Percentiles rank a stretch among this genome's conserved stretches.
phyloP scores from a whole-genome alignment of 2,888 invertebrate genomes.

The Xanthorhoe spadicearia region DNA sequence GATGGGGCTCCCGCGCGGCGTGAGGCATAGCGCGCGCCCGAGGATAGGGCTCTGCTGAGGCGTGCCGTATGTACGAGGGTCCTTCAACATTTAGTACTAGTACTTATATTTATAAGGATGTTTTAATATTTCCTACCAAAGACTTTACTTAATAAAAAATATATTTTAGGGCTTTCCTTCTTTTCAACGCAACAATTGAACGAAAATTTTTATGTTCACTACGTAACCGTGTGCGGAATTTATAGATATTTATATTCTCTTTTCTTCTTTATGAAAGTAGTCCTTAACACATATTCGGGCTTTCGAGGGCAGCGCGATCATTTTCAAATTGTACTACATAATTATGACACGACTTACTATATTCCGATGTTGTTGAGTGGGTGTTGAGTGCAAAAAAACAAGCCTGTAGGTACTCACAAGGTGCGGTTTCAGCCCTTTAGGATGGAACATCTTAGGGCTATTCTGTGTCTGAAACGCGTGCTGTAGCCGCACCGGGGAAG shows the following conservation, averaged over 20 bases:
- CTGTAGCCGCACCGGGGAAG: conserved; percentile 85
- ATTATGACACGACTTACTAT: background rate
- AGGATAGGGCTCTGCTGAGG: conserved; percentile 77
- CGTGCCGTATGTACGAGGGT: conserved; percentile 67
- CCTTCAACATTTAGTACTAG: conserved; percentile 50
- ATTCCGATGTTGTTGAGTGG: background rate
- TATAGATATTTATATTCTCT: too few species aligned
- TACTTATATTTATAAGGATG: background rate
- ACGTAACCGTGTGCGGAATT: too few species aligned
- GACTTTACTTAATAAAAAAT: too few species aligned
- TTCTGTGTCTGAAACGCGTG: conserved; percentile 86
- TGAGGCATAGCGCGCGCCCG: conserved; percentile 77
- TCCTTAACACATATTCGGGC: too few species aligned
- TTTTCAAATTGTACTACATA: too few species aligned
- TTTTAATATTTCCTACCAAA: background rate
- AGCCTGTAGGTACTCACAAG: conserved; percentile 75
- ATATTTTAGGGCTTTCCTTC: too few species aligned
- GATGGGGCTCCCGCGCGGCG: conserved; percentile 78
- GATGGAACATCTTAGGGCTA: conserved; percentile 86
- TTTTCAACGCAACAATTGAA: too few species aligned
- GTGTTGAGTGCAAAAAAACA: conserved; percentile 8
- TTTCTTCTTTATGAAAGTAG: too few species aligned
- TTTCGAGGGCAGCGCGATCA: too few species aligned
- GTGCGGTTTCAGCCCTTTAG: conserved; percentile 86
- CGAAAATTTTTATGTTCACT: too few species aligned